Base-by-base conservation (phyloP, 2,888 invertebrate species). In the Brachypalpus laphriformis region DNA sequence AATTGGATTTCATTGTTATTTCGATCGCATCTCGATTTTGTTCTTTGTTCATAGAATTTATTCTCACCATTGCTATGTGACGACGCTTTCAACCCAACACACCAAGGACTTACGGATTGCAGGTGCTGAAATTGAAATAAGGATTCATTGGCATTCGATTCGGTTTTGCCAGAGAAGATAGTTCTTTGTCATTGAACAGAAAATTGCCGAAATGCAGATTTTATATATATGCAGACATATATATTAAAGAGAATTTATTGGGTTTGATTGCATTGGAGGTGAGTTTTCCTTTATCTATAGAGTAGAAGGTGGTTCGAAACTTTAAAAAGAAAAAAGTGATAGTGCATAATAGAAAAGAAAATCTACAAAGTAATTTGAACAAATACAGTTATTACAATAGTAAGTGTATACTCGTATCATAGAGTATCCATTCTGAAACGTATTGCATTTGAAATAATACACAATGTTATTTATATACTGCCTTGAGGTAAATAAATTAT, bases 1-100 rank as follows among this genome's bases (percentile, higher is more conserved):
- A 82, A 82, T 82, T 82, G 78, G 82, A 82, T 82, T 82, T 78
- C 78, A 82, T 78, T 82, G 82, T 66, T 72, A 82, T 82, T 72
- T 77, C 66, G 71, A 65, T 78, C 72, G 72, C 66, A 78, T 82
- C 82, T 78, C 59, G 82, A 78, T 63, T 54, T 25, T 56, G 61
- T 31, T 72, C 47, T 68, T 82, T 82, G 66, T 78, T 82, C 66
- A 20, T 51, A 47, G 66, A 77, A 82, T 82, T 82, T 77, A 82
- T 82, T 77, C 51, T 77, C 51, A 40, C 71, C 65, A 77, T 71
- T 71, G 65, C 78, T 61, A 78, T 66, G 54, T 37, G 31, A 54
- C 45, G 31, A 45, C n/a, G 40, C 25, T 34, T 65, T 34, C 34
- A 9, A 34, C 57, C 40, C 16, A 18, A 5, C 25, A 25, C 25